A percentile compares a stretch with the other conserved stretches of the same genome.
Conservation (phyloP, 2,888 invertebrate genomes). For the Pachymerium ferrugineum region DNA sequence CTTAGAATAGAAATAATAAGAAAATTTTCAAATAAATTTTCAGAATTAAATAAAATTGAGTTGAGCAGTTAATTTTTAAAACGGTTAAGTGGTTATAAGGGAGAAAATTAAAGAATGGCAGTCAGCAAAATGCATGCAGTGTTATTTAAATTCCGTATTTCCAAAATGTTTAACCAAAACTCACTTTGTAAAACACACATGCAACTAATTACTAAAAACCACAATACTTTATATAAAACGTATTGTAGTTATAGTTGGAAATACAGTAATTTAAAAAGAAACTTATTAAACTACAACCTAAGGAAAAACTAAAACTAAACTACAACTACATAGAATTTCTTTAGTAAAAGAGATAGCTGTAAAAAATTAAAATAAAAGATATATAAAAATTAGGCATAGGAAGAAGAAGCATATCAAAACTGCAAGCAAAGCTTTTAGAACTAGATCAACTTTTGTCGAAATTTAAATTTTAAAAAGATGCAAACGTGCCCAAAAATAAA, state of each 20-base stretch:
- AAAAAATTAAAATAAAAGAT: neutral
- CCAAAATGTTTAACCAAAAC: no score
- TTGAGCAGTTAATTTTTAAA: neutral
- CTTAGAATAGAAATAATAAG: neutral
- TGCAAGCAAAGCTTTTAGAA: constrained; percentile 13
- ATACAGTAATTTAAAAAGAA: constrained; percentile 1
- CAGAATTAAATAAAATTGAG: no score
- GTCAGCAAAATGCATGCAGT: constrained; percentile 25
- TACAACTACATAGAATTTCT: neutral
- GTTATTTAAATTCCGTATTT: neutral
- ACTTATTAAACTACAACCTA: neutral
- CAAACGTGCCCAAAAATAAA: constrained; percentile 22
- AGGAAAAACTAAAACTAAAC: neutral
- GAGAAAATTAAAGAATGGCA: neutral
- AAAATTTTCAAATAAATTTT: neutral
- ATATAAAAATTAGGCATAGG: neutral
- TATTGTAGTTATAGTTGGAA: neutral
- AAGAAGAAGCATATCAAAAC: neutral
- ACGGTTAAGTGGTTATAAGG: neutral
- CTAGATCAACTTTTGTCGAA: neutral
- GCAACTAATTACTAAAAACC: no score
- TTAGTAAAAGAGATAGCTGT: neutral
- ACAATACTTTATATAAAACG: no score
- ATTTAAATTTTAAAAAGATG: neutral
- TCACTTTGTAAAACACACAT: no score